Evolutionary conservation across 2,888 invertebrate genomes (phyloP), one percentile per base, ranked within the genome.

Genomic region (Hyposoter dolosus): DNA sequence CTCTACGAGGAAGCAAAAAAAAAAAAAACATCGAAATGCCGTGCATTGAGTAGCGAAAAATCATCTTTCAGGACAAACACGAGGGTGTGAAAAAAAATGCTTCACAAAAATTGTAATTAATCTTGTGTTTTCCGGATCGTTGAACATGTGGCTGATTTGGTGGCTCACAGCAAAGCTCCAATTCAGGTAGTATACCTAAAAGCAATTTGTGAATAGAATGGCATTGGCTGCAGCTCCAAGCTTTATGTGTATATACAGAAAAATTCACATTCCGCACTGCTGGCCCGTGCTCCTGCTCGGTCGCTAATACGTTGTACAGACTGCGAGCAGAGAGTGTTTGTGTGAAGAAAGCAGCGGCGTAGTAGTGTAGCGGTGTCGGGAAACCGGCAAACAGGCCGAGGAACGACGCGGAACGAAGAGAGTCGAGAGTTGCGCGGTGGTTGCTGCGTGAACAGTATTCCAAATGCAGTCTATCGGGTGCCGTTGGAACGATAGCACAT

Each of bases 401-500:
- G 77, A 68, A 72, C 68, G 81, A 87, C 84, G 84, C 85, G 82
- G 79, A 87, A 68, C 84, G 83, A 87, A 19, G 77, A 69, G 68
- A 76, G 69, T 71, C 53, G 88, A 86, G 87, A 85, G 83, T 82
- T 83, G 80, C 86, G 77, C 84, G 75, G 90, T 89, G 90, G 92
- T 92, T 40, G 92, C 91, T 91, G 92, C 91, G 81, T 84, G 81
- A 81, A 77, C 84, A 53, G 72, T 74, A 77, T 90, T 91, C 93
- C 91, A 82, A 79, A 81, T 83, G 88, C 92, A 92, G 92, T 92
- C 85, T 88, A 89, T 89, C 90, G 92, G 88, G 91, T 90, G 91
- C 91, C 91, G 90, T 87, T 90, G 92, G 87, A 85, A 87, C 81
- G 92, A 86, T 50, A 89, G 88, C 89, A 92, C 83, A 35, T 50